A percentile compares a stretch with the other conserved stretches of the same genome.
Evolutionary conservation across 2,888 invertebrate species (phyloP).

Genomic region (Diadegma fenestrale): DNA sequence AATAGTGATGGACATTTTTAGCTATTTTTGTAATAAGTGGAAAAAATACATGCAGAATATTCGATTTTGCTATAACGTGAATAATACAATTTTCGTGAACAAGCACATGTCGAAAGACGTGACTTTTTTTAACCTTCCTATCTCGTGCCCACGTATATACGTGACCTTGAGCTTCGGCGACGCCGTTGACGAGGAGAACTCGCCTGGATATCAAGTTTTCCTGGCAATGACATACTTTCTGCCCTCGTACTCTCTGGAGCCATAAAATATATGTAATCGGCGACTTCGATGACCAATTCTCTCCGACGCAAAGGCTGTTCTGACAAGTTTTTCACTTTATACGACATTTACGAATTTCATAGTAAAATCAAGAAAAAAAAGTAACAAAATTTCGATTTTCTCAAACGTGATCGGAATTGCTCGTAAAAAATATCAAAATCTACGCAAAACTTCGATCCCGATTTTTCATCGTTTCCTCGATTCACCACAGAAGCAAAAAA

Average conservation of each 20-base stretch:
- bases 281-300: slow-evolving; percentile 50
- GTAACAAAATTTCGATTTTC: not conserved
- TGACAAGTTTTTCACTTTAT: not conserved
- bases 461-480: not conserved
- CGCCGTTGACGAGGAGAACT: slow-evolving; percentile 51
- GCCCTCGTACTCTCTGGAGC: slow-evolving; percentile 21
- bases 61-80: not conserved
- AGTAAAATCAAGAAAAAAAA: not conserved
- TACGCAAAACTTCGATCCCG: not conserved
- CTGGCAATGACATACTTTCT: slow-evolving; percentile 69
- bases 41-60: not conserved
- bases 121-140: not conserved
- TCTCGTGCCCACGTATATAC: not conserved
- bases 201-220: slow-evolving; percentile 59
- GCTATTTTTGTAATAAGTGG: not conserved
- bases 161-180: slow-evolving; percentile 20
- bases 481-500: not conserved
- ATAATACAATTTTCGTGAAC: not conserved
- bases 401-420: not conserved
- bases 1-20: not conserved
- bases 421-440: not conserved
- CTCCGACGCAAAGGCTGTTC: slow-evolving; percentile 25
- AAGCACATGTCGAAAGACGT: not conserved
- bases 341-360: not conserved
- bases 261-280: slow-evolving; percentile 52